phyloP scores from a whole-genome alignment of 2,888 invertebrate species.

The Dysmachus trigonus region DNA sequence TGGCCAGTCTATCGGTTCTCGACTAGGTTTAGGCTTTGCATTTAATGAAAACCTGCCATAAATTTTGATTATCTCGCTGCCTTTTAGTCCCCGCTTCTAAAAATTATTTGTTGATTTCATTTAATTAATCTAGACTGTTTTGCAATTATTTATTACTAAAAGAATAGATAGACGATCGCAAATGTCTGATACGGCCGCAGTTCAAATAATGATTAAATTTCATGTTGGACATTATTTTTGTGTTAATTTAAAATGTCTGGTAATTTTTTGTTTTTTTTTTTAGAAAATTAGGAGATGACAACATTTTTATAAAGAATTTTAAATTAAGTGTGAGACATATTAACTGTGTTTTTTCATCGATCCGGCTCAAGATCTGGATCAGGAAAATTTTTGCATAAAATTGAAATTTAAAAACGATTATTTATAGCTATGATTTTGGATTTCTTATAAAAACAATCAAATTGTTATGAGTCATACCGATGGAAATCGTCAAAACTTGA shows the following conservation, averaged over 20 bases:
- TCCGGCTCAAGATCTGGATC: too few species aligned
- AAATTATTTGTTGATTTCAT: not conserved
- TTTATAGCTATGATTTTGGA: too few species aligned
- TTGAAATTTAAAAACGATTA: too few species aligned
- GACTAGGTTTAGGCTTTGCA: not conserved
- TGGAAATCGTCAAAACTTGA: too few species aligned
- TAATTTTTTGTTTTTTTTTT: not conserved
- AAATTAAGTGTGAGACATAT: too few species aligned
- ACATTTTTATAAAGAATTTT: too few species aligned
- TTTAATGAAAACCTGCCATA: not conserved
- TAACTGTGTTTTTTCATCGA: too few species aligned
- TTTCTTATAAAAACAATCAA: too few species aligned
- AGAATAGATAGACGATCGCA: not conserved
- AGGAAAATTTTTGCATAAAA: too few species aligned
- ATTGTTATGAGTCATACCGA: too few species aligned
- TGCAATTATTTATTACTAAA: not conserved
- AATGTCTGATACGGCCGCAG: not conserved
- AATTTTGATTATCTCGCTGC: not conserved
- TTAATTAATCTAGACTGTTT: slow-evolving; percentile 7
- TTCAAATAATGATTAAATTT: not conserved
- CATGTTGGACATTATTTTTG: not conserved
- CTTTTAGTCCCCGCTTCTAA: not conserved
- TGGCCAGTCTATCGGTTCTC: not conserved
- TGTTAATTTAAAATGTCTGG: not conserved
- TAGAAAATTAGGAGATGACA: not conserved